A percentile compares a stretch with the other conserved stretches of the same genome.
Conservation (phyloP, 1,140 invertebrate species). For the Pristionchus pacificus region DNA sequence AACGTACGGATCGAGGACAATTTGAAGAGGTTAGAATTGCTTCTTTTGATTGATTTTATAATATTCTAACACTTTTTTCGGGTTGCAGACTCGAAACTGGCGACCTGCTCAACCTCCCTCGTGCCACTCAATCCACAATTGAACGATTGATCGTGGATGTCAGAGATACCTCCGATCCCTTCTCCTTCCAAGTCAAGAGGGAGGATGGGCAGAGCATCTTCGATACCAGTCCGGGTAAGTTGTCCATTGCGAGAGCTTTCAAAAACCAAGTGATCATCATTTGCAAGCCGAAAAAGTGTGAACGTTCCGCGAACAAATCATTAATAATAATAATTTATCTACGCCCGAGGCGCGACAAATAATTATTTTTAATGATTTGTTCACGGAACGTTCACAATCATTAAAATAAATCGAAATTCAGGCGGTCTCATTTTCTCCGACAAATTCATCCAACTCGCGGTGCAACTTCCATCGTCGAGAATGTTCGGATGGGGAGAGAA, state of each 20-base stretch:
- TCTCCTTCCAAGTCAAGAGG: conserved; percentile 59
- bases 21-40: no score
- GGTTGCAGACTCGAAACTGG: conserved; percentile 48
- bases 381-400: no score
- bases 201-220: conserved; percentile 60
- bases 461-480: conserved; percentile 68
- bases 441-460: conserved; percentile 78
- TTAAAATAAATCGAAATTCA: conserved; percentile 1
- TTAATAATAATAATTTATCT: no score
- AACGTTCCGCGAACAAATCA: no score
- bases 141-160: conserved; percentile 46
- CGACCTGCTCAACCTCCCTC: conserved; percentile 47
- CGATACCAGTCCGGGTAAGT: conserved; percentile 71
- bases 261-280: no score
- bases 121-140: not conserved
- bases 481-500: conserved; percentile 80
- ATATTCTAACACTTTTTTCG: not conserved
- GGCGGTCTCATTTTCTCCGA: conserved; percentile 67
- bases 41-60: conserved; percentile 3
- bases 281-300: no score
- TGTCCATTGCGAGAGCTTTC: conserved; percentile 63
- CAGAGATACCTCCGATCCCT: conserved; percentile 48
- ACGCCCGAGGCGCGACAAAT: no score
- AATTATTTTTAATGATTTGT: no score
- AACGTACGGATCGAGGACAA: not conserved